A percentile compares a stretch with the other conserved stretches of the same genome.
These are phyloP conservation scores for Carduelis carduelis DNA, from an alignment of 2,797 vertebrate species.

Conservation along the genomic window DNA sequence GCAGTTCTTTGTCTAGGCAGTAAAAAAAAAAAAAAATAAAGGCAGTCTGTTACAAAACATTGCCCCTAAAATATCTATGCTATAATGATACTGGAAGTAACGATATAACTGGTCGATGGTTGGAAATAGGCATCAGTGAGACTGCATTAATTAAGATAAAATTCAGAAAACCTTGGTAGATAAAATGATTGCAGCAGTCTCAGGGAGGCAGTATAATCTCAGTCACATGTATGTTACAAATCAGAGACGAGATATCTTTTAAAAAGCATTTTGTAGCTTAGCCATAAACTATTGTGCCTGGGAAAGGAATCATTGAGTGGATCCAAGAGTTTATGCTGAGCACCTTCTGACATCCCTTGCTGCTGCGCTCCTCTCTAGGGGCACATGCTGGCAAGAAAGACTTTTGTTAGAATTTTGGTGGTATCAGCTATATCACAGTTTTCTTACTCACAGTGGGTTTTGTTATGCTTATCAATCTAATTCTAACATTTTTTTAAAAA, in stretches of 20 bases:
- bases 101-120: accelerated
- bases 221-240: background rate
- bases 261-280: background rate
- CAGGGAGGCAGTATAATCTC: background rate
- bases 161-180: background rate
- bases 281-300: background rate
- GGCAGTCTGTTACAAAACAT: background rate
- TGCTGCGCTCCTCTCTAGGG: background rate
- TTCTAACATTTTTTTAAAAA: background rate
- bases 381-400: background rate
- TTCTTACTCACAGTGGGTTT: background rate
- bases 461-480: conserved; percentile 38
- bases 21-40: background rate
- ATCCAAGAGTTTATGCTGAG: background rate
- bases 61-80: background rate
- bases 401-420: conserved; percentile 24
- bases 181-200: background rate
- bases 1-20: background rate
- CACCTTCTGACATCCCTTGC: background rate
- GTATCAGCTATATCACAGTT: conserved; percentile 24
- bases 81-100: background rate
- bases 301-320: background rate
- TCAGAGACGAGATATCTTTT: background rate
- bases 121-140: background rate
- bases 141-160: background rate